phyloP scores from a whole-genome alignment of 2,113 vertebrate genomes.

The Macrotis lagotis region DNA sequence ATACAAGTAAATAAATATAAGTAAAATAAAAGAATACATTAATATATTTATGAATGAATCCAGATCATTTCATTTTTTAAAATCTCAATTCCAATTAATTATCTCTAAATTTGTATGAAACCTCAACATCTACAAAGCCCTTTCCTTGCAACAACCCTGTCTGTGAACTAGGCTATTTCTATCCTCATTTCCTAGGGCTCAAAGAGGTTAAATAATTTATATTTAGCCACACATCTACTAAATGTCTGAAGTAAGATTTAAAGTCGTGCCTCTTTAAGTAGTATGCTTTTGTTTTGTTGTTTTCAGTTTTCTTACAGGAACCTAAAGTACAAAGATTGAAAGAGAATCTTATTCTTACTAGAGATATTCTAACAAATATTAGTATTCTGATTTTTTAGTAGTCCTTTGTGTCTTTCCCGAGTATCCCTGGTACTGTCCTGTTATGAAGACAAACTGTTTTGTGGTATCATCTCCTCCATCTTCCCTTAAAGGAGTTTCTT shows the following conservation, averaged over 20 bases:
- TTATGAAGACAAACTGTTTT: neutral
- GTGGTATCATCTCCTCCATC: neutral
- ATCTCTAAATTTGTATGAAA: neutral
- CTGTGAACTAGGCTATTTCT: neutral
- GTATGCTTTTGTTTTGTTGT: neutral
- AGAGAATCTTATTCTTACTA: neutral
- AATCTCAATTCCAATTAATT: neutral
- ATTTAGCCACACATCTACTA: neutral
- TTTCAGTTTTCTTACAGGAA: neutral
- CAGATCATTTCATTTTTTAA: neutral
- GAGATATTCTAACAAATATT: neutral
- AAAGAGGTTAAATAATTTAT: neutral
- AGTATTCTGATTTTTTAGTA: neutral
- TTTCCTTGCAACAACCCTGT: neutral
- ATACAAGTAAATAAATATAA: neutral
- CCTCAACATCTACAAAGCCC: neutral
- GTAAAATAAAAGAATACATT: neutral
- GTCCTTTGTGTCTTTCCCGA: neutral
- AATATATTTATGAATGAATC: neutral
- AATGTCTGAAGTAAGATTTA: neutral
- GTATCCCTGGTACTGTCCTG: neutral
- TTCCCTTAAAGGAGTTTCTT: neutral
- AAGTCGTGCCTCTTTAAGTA: neutral
- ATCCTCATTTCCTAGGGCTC: neutral
- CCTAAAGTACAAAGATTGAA: neutral